Percentiles rank a stretch among this genome's conserved stretches.
Evolutionary conservation across 1,140 invertebrate species (phyloP).

Genomic region (Diorhabda elongata): DNA sequence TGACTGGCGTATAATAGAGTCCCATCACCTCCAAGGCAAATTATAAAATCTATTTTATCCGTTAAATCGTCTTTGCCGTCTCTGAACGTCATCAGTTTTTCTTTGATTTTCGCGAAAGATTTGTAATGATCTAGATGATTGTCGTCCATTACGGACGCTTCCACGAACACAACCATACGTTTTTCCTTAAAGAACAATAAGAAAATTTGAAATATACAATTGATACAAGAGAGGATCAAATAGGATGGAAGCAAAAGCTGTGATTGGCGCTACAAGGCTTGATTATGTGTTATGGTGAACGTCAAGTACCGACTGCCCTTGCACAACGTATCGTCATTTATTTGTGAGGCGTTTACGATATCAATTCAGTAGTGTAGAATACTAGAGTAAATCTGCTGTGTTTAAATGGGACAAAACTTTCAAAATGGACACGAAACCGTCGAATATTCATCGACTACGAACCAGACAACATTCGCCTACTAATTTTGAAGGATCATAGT

Average conservation of each 20-base stretch:
- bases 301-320: no score
- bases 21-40: conserved; percentile 93
- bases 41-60: conserved; percentile 95
- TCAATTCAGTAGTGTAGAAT: no score
- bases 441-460: no score
- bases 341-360: no score
- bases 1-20: conserved; percentile 92
- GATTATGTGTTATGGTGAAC: neutral
- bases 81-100: conserved; percentile 84
- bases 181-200: conserved; percentile 66
- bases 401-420: no score
- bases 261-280: neutral
- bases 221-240: no score
- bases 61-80: conserved; percentile 85
- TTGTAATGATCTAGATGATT: conserved; percentile 64
- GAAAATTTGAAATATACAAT: neutral
- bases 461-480: no score
- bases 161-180: conserved; percentile 91
- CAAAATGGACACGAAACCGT: no score
- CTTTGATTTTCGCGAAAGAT: conserved; percentile 68
- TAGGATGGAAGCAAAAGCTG: no score
- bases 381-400: no score
- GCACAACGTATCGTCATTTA: no score
- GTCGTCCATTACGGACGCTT: conserved; percentile 84
- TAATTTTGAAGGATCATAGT: no score